Evolutionary conservation across 2,797 vertebrate genomes (phyloP), one percentile per base, ranked within the genome.

Genomic region (Cossypha polioptera): DNA sequence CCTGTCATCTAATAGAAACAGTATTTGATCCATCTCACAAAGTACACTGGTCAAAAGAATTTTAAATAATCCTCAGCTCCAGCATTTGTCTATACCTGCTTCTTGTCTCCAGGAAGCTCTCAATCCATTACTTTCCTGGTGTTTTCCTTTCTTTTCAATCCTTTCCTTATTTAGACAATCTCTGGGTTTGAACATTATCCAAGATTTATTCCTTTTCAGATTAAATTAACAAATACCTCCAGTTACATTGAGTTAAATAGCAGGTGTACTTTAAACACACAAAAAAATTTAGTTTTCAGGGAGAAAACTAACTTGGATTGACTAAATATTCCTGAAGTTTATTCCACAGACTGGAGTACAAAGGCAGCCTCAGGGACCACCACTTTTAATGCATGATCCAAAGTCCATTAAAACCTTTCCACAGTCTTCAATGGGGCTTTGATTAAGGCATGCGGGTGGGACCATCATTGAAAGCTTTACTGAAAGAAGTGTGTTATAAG

Each of bases 151-250:
- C 88, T 89, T 95, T 91, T 95, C 58, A 84, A 82, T 87, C 47
- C 77, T 92, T 98, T 96, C 97, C 94, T 95, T 95, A 96, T 94
- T 93, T 83, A 96, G 94, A 96, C 93, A 97, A 85, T 95, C 94
- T 86, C 65, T 53, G 68, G 68, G 91, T 94, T 96, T 93, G 91
- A 94, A 91, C 82, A 91, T 91, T 79, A 66, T 62, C 91, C 43
- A 91, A 89, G 85, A 91, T 90, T 88, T 95, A 92, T 80, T 91
- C 92, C 90, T 95, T 84, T 94, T 82, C 61, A 69, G 74, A 86
- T 93, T 86, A 74, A 93, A 94, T 96, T 96, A 92, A 94, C 94
- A 95, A 86, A 91, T 90, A 84, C 53, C 79, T 90, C 75, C 77
- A 94, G 90, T 83, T 88, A 71, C 81, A 74, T 85, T 21, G 94